Conservation (phyloP, 2,797 vertebrate species). For the Cheirogaleus major region DNA sequence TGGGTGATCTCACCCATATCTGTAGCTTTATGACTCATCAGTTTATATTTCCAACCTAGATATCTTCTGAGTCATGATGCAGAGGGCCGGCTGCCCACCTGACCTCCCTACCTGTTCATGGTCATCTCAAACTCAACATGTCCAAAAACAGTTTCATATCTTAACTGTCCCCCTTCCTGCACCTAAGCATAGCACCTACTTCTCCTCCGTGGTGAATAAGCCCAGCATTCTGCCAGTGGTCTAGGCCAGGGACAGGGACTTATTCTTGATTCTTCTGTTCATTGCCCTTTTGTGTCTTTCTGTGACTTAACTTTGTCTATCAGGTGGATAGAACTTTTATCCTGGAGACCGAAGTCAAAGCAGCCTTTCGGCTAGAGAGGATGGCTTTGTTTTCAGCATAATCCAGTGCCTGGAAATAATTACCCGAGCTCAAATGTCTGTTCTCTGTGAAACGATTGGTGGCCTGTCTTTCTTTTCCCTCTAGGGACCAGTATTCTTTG, state of each 20-base stretch:
- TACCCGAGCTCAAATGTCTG: background rate
- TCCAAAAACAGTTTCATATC: background rate
- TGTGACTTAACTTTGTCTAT: background rate
- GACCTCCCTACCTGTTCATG: background rate
- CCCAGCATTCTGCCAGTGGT: background rate
- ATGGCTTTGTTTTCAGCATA: constrained; percentile 36
- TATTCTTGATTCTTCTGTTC: background rate
- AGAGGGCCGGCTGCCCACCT: background rate
- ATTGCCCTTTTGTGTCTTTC: background rate
- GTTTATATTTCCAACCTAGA: background rate
- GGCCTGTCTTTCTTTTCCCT: background rate
- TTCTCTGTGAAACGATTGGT: background rate
- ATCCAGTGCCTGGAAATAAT: constrained; percentile 47
- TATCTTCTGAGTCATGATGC: background rate
- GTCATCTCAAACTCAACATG: background rate
- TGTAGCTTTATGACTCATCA: background rate
- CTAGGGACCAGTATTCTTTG: background rate
- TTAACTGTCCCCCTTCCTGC: accelerated
- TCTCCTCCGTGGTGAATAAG: accelerated
- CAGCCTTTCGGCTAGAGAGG: background rate
- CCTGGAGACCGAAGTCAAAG: constrained; percentile 14
- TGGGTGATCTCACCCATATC: background rate
- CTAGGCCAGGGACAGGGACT: background rate
- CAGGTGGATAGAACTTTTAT: background rate
- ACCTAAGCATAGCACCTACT: background rate